Base-by-base conservation (phyloP, 2,113 vertebrate genomes). In the Gulo gulo region DNA sequence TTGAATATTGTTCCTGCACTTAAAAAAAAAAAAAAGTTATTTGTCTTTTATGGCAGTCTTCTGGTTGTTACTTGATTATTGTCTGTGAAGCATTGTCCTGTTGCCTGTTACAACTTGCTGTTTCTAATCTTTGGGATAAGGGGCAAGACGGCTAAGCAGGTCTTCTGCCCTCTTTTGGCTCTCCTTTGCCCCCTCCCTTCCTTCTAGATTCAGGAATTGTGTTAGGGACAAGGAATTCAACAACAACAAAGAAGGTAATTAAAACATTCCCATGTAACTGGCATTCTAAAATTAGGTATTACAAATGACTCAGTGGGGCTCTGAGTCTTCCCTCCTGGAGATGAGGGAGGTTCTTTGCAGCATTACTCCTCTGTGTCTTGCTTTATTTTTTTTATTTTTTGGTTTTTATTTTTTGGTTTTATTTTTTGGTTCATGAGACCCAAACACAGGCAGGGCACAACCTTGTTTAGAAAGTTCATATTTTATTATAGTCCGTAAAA, bases 281-380 rank as follows among this genome's bases (percentile, higher is more conserved):
- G 2, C 23, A 36, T 90, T 93, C 63, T 97, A 95, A 87, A 96
- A 80, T 93, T 80, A 69, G 29, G 55, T 90, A 39, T 78, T 65
- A 31, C 42, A 78, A 71, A 39, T 39, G 18, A 31, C 39, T 87
- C 36, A 50, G 16, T 89, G 84, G 12, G 61, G 3, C n/a, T 57
- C n/a, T 36, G 26, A 93, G 18, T 50, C 74, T 80, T 91, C 36
- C 36, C 12, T 81, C 26, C 12, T 3, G 31, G 88, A 74, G 8
- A 95, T 16, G 36, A 79, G 20, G 59, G 50, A 78, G 18, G 34
- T 6, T 36, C 2, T 92, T 55, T 61, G 23, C 9, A 67, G 14
- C 11, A n/a, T 87, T 36, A 9, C 24, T 76, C 1, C 23, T 52
- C 91, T 73, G 23, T 67, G 26, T 52, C 18, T 15, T 83, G 15